Conservation (phyloP, 2,888 invertebrate genomes). For the Cepaea hortensis region DNA sequence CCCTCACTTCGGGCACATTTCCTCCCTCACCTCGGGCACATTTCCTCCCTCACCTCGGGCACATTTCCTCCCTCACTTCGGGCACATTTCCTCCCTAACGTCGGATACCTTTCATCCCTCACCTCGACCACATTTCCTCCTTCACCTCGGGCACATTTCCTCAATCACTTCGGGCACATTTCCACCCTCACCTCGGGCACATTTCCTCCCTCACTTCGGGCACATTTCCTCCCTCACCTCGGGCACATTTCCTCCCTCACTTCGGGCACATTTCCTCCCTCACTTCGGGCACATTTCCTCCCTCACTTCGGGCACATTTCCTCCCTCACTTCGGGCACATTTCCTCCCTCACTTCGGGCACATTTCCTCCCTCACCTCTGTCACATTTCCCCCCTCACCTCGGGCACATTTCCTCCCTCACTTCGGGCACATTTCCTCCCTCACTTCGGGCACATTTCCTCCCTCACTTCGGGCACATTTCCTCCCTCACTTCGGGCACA, state of each 20-base stretch:
- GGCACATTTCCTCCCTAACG: too few species aligned
- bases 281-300: too few species aligned
- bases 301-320: too few species aligned
- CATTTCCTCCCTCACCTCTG: too few species aligned
- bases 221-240: too few species aligned
- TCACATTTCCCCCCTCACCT: too few species aligned
- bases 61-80: background rate
- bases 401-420: background rate
- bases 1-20: background rate
- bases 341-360: background rate
- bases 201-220: too few species aligned
- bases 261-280: background rate
- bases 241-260: background rate
- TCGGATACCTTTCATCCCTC: too few species aligned
- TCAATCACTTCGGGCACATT: background rate
- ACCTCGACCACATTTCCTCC: background rate
- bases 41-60: background rate
- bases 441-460: background rate
- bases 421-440: background rate
- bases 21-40: too few species aligned
- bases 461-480: too few species aligned
- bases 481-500: background rate
- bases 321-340: background rate
- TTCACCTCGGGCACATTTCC: background rate
- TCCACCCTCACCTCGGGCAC: too few species aligned